A percentile compares a stretch with the other conserved stretches of the same genome.
phyloP scores from a whole-genome alignment of 2,888 invertebrate genomes.

The Calliopum simillimum region DNA sequence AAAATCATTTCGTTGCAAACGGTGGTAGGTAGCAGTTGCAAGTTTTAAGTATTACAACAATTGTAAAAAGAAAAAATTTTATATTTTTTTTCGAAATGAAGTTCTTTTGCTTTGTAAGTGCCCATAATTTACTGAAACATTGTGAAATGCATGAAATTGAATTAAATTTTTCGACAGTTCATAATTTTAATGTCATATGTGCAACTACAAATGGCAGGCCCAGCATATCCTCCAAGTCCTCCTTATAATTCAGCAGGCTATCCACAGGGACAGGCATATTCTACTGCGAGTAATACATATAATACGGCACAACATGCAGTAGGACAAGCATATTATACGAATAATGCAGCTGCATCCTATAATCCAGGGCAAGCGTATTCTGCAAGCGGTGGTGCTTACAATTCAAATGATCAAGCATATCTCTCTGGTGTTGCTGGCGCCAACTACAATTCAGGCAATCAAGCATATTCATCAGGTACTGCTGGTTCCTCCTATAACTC shows the following conservation, averaged over 20 bases:
- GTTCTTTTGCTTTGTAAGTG: conserved; percentile 34
- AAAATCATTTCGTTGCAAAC: conserved; percentile 35
- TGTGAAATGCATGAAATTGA: conserved; percentile 24
- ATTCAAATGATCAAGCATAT: no score
- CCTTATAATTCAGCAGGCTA: background rate
- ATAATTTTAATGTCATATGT: conserved; percentile 24
- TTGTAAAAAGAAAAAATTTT: no score
- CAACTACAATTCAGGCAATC: no score
- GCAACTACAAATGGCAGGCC: background rate
- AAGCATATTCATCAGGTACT: no score
- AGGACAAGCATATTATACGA: no score
- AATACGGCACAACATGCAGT: no score
- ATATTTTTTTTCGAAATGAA: conserved; percentile 25
- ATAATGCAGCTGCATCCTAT: no score
- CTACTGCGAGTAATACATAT: background rate
- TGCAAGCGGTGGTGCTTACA: no score
- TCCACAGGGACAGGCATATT: background rate
- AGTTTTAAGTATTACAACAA: no score
- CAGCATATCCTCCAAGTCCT: background rate
- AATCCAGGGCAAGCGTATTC: no score
- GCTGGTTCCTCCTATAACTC: no score
- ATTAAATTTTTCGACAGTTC: conserved; percentile 15
- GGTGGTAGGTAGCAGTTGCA: conserved; percentile 28
- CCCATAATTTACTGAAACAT: background rate
- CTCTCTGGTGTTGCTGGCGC: no score